Conservation (phyloP, 2,888 invertebrate species). For the Pollenia angustigena region DNA sequence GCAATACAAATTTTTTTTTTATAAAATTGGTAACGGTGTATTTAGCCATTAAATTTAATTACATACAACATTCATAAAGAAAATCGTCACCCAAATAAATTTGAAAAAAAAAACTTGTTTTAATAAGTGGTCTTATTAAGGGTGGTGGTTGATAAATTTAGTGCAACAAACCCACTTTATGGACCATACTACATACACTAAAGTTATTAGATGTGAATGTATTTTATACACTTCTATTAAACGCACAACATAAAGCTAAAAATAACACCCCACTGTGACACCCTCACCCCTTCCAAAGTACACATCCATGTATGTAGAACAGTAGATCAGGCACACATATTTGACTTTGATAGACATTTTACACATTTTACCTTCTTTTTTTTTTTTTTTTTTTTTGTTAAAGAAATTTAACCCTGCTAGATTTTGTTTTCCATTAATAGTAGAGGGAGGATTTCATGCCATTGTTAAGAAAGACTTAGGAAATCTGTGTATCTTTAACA, state of each 20-base stretch:
- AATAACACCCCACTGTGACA: slow-evolving; percentile 41
- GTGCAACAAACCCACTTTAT: slow-evolving; percentile 64
- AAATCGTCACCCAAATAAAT: slow-evolving; percentile 21
- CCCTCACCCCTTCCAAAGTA: not conserved
- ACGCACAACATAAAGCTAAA: slow-evolving; percentile 37
- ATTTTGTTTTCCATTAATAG: not conserved
- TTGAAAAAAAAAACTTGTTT: slow-evolving; percentile 32
- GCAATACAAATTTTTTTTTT: not conserved
- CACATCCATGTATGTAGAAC: not conserved
- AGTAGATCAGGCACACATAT: slow-evolving; percentile 51
- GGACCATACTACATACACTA: slow-evolving; percentile 53
- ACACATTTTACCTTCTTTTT: slow-evolving; percentile 55
- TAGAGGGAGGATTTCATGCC: slow-evolving; percentile 27
- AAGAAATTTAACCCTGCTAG: slow-evolving; percentile 58
- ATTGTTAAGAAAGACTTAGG: not conserved
- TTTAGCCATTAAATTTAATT: slow-evolving; percentile 25
- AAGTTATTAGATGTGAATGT: not conserved
- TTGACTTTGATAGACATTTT: slow-evolving; percentile 68
- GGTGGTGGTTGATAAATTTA: slow-evolving; percentile 52
- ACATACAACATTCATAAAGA: slow-evolving; percentile 17
- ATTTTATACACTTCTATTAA: slow-evolving; percentile 26
- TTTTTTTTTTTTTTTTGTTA: not conserved
- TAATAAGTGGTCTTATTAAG: slow-evolving; percentile 66
- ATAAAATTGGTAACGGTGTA: slow-evolving; percentile 13
- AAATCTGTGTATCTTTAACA: slow-evolving; percentile 55